Evolutionary conservation across 1,140 invertebrate species (phyloP).

Genomic region (Brachionus koreanus): DNA sequence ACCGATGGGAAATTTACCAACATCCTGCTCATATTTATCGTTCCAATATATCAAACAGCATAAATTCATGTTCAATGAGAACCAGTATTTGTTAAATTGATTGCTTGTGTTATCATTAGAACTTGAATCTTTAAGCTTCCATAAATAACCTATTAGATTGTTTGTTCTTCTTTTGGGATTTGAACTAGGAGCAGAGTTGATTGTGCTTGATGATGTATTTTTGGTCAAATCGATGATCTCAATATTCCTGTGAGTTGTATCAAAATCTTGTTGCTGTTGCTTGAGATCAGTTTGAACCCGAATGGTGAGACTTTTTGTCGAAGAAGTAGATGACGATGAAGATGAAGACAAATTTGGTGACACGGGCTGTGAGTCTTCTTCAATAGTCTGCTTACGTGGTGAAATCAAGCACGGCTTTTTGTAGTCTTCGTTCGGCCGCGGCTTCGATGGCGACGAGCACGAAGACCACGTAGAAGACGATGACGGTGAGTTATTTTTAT

Average conservation of each 20-base stretch:
- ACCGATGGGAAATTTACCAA: slow-evolving; percentile 21
- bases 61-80: slow-evolving; percentile 18
- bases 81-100: slow-evolving; percentile 34
- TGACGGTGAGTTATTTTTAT: slow-evolving; percentile 20
- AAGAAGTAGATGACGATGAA: not conserved
- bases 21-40: slow-evolving; percentile 20
- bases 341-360: slow-evolving; percentile 6
- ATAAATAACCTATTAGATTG: slow-evolving; percentile 5
- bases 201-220: not conserved
- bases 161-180: not conserved
- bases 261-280: not conserved
- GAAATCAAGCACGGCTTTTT: slow-evolving; percentile 19
- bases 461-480: slow-evolving; percentile 18
- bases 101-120: not conserved
- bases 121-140: slow-evolving; percentile 7
- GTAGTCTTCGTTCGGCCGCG: not conserved
- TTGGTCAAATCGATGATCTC: slow-evolving; percentile 29
- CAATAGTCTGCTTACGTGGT: not conserved
- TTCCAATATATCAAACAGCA: slow-evolving; percentile 29
- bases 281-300: not conserved
- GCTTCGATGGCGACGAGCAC: not conserved
- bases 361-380: slow-evolving; percentile 9
- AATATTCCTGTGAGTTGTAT: not conserved
- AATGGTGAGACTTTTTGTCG: not conserved
- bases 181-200: not conserved